These are phyloP conservation scores for Theodoxus fluviatilis DNA, from an alignment of 2,888 invertebrate genomes.

Conservation along the genomic window DNA sequence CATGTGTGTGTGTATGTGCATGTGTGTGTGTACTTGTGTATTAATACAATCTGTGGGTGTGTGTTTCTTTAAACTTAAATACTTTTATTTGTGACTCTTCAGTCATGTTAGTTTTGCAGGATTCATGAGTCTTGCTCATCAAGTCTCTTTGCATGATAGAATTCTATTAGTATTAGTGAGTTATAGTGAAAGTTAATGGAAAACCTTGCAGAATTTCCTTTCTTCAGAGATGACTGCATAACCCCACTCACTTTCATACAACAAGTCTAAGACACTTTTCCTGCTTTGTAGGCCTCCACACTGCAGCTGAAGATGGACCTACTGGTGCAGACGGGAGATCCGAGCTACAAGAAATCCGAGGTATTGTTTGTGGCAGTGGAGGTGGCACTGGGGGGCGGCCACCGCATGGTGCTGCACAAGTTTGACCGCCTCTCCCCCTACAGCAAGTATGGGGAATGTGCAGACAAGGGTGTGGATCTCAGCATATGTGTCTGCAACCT, in stretches of 20 bases:
- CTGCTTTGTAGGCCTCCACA: slow-evolving; percentile 34
- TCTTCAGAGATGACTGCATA: too few relatives aligned
- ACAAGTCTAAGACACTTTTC: too few relatives aligned
- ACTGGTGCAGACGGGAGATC: slow-evolving; percentile 25
- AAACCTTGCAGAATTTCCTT: too few relatives aligned
- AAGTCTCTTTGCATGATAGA: too few relatives aligned
- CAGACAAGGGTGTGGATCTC: slow-evolving; percentile 41
- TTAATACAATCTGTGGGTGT: background rate
- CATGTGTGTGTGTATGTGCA: background rate
- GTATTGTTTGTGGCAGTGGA: slow-evolving; percentile 40
- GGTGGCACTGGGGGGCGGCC: background rate
- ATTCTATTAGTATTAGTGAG: too few relatives aligned
- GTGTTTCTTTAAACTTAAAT: background rate
- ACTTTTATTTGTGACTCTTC: too few relatives aligned
- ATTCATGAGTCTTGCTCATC: too few relatives aligned
- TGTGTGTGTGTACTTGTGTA: background rate
- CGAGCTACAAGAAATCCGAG: slow-evolving; percentile 26
- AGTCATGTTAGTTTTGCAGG: too few relatives aligned
- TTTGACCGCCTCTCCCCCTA: slow-evolving; percentile 48
- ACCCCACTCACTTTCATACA: too few relatives aligned
- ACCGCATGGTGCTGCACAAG: slow-evolving; percentile 30
- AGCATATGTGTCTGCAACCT: slow-evolving; percentile 46
- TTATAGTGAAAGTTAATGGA: too few relatives aligned
- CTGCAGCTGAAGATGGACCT: slow-evolving; percentile 41
- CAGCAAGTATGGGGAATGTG: slow-evolving; percentile 41